A percentile compares a stretch with the other conserved stretches of the same genome.
phyloP scores from a whole-genome alignment of 2,113 vertebrate genomes.

The Cebidichthys violaceus region DNA sequence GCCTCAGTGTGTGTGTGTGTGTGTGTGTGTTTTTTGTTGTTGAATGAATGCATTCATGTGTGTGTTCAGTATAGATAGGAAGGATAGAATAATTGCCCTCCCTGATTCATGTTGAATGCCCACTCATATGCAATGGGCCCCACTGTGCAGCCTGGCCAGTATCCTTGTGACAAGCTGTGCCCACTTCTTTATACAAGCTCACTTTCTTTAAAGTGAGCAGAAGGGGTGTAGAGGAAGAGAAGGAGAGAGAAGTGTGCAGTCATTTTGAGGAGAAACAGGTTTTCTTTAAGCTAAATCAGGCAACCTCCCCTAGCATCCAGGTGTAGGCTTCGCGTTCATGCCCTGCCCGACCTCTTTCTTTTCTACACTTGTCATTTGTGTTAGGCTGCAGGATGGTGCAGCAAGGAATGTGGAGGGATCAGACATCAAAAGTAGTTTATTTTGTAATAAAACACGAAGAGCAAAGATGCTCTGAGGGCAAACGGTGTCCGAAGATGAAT shows the following conservation, averaged over 20 bases:
- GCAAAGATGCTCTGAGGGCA: slow-evolving; percentile 25
- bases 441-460: slow-evolving; percentile 44
- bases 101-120: slow-evolving; percentile 40
- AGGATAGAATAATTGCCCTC: slow-evolving; percentile 36
- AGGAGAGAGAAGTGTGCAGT: slow-evolving; percentile 40
- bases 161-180: slow-evolving; percentile 72
- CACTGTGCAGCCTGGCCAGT: slow-evolving; percentile 66
- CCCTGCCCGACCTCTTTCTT: slow-evolving; percentile 15
- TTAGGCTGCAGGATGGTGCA: slow-evolving; percentile 20
- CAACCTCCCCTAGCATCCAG: slow-evolving; percentile 19
- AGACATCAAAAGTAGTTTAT: slow-evolving; percentile 60
- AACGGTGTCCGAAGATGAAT: slow-evolving; percentile 46
- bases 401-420: slow-evolving; percentile 42
- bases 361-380: slow-evolving; percentile 15
- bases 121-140: slow-evolving; percentile 50
- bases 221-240: slow-evolving; percentile 17
- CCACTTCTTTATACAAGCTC: slow-evolving; percentile 65
- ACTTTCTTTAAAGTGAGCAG: slow-evolving; percentile 53
- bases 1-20: background rate
- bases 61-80: slow-evolving; percentile 30
- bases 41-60: slow-evolving; percentile 64
- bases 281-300: slow-evolving; percentile 44
- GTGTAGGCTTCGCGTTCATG: background rate
- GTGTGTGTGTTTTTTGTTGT: slow-evolving; percentile 34
- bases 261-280: slow-evolving; percentile 66